phyloP scores from a whole-genome alignment of 2,113 vertebrate species.

The Polypterus bichir region DNA sequence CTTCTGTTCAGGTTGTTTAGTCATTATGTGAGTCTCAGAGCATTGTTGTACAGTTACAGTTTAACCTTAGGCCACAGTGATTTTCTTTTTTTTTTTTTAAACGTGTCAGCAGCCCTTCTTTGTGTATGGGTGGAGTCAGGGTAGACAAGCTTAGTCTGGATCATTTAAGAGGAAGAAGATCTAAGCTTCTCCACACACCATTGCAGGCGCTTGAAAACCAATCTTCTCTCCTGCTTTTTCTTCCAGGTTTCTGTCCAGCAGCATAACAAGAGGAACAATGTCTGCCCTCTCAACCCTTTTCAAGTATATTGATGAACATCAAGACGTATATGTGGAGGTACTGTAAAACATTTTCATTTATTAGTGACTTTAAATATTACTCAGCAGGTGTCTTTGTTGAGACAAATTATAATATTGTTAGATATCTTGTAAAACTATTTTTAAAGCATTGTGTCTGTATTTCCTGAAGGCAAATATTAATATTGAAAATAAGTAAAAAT shows the following conservation, averaged over 20 bases:
- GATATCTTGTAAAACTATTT: neutral
- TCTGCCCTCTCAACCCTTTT: conserved; percentile 61
- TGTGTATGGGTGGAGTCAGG: neutral
- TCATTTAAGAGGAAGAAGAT: too few relatives aligned
- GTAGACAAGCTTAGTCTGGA: neutral
- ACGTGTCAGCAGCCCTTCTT: neutral
- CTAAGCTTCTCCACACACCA: too few relatives aligned
- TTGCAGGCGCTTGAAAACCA: too few relatives aligned
- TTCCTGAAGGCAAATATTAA: accelerated
- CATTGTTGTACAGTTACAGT: neutral
- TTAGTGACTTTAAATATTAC: neutral
- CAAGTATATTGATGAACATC: conserved; percentile 76
- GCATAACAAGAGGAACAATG: conserved; percentile 39
- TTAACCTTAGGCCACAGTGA: neutral
- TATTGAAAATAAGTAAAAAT: neutral
- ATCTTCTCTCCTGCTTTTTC: neutral
- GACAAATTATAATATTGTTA: neutral
- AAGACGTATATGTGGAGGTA: conserved; percentile 82
- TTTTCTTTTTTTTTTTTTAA: neutral
- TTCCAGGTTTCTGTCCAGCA: neutral
- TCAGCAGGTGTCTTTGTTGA: neutral
- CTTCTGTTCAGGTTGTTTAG: too few relatives aligned
- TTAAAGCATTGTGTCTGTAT: neutral
- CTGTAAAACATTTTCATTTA: conserved; percentile 7
- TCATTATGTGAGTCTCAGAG: too few relatives aligned